Conservation (phyloP, 2,113 vertebrate genomes). For the Hemiprocne comata region DNA sequence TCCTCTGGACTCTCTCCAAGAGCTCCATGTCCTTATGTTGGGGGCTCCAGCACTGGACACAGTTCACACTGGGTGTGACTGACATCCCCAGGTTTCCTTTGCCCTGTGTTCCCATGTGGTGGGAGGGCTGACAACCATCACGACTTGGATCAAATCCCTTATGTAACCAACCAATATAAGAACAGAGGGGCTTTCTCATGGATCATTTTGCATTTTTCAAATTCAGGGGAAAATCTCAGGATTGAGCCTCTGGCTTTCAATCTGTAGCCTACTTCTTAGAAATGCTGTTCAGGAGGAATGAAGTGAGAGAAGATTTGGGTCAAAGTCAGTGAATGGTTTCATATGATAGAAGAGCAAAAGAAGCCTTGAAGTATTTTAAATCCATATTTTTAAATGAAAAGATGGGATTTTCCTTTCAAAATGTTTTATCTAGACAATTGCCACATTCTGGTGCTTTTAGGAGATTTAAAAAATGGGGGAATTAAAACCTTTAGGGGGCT, state of each 20-base stretch:
- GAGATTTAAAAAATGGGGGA: not conserved
- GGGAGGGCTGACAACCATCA: not conserved
- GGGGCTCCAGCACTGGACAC: no score
- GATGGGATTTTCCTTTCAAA: not conserved
- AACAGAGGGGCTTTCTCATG: not conserved
- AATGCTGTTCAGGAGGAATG: not conserved
- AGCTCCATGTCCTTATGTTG: no score
- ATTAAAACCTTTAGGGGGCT: not conserved
- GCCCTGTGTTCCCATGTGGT: not conserved
- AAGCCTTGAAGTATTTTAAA: slow-evolving; percentile 18
- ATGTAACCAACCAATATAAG: not conserved
- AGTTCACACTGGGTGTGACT: not conserved
- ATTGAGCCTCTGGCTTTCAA: not conserved
- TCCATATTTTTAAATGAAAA: slow-evolving; percentile 14
- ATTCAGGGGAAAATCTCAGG: not conserved
- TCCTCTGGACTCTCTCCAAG: no score
- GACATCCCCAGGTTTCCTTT: not conserved
- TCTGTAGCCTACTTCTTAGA: not conserved
- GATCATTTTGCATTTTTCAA: not conserved
- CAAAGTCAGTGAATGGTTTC: slow-evolving; percentile 19
- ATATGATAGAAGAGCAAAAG: not conserved
- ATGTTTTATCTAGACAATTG: slow-evolving; percentile 8
- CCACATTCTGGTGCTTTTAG: not conserved
- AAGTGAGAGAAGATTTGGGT: not conserved
- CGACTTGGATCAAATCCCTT: not conserved